Evolutionary conservation across 2,113 vertebrate species (phyloP), one percentile per base, ranked within the genome.

Genomic region (Ancistrus triradiatus): DNA sequence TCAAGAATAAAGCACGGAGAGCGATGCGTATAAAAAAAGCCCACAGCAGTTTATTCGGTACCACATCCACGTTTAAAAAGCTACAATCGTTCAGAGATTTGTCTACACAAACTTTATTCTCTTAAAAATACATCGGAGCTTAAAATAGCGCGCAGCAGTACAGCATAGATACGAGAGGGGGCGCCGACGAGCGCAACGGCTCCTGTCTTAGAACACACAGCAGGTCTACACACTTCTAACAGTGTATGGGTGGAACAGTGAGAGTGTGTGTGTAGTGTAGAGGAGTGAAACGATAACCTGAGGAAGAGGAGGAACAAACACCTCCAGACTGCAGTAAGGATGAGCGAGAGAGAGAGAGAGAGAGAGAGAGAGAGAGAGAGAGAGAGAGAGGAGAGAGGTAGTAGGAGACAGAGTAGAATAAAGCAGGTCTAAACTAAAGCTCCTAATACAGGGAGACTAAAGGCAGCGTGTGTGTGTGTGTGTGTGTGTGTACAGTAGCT

Each of bases 41-140:
- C 59, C 53, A 79, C 73, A 59, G 57, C 57, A 59, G 57, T 88
- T 87, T 87, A 88, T 87, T 87, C 84, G 80, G 80, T 85, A 86
- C 78, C 85, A 82, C 85, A 80, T 42, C 22, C 42, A 59, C 6
- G 17, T 31, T n/a, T 46, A 79, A 81, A 63, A 71, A 72, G 77
- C 86, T 87, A 89, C 87, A 87, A 83, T 82, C 75, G 70, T 77
- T 72, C 74, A 75, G 78, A 83, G 68, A 74, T 68, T 71, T 78
- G 79, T 81, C 86, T 87, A 88, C 78, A 87, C 84, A 84, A 87
- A 85, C 80, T 80, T 70, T 78, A 74, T 84, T 78, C 68, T 77
- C 76, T 83, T 83, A 86, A 87, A 87, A 88, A 89, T 86, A 88
- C 84, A 88, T 84, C 81, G 35, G n/a, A 84, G 74, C 78, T 83